Evolutionary conservation across 2,888 invertebrate genomes (phyloP), one percentile per base, ranked within the genome.

Genomic region (Nesidiocoris tenuis): DNA sequence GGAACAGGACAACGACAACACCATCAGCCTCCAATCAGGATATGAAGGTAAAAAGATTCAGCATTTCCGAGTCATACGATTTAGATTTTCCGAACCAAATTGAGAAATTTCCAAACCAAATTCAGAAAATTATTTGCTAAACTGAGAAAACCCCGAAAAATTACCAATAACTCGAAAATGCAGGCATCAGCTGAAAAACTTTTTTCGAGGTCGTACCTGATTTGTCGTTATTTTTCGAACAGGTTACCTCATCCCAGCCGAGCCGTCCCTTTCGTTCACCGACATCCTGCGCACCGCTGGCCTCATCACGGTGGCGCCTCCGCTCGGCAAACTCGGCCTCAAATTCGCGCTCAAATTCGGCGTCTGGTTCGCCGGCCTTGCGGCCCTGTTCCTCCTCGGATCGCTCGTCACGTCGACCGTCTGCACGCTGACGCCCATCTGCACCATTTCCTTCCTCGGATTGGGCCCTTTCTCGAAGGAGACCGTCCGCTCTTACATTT

Each of bases 391-490:
- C 2, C 75, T 87, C 2, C 82, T 88, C 68, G 87, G 88, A 1
- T 85, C 86, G n/a, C 82, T 87, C 5, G 83, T 89, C 1, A 84
- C 88, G 0, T 84, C 88, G 0, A 86, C 87, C 0, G 83, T 90
- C 0, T 90, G 90, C 81, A 85, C 87, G 0, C 86, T 89, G 78
- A 90, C 90, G 0, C 87, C 89, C 7, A 81, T 90, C 17, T 90
- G 90, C 81, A 76, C 77, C 61, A 72, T 77, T 39, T 75, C 76
- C 19, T 79, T 79, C 76, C 39, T 77, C 57, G 77, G 75, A 0
- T 24, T 79, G 3, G 19, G 80, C 18, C 66, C 66, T 7, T 79
- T 84, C 25, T 82, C 83, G 76, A 83, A 83, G 57, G 85, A 86
- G 80, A 85, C 89, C 76, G 86, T 89, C 82, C 84, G 88, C 21